Evolutionary conservation across 2,888 invertebrate genomes (phyloP).

Genomic region (Scotopteryx bipunctaria): DNA sequence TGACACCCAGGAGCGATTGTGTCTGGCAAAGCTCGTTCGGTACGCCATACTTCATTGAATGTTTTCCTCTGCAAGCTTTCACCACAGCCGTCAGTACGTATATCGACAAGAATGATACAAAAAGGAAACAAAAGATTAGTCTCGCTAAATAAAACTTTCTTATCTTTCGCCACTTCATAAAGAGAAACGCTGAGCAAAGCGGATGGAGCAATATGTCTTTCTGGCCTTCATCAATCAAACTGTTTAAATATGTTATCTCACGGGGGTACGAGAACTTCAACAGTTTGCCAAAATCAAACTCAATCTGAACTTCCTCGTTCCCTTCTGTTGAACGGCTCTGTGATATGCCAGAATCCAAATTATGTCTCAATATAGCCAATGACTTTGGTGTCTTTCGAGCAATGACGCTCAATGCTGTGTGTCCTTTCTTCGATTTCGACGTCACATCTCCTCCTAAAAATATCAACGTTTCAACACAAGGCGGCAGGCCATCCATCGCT

Average conservation of each 20-base stretch:
- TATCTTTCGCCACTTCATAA: slow-evolving; percentile 95
- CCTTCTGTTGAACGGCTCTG: slow-evolving; percentile 88
- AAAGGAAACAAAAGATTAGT: slow-evolving; percentile 90
- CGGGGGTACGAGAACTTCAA: slow-evolving; percentile 92
- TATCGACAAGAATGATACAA: slow-evolving; percentile 90
- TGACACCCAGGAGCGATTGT: slow-evolving; percentile 88
- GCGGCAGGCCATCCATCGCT: slow-evolving; percentile 91
- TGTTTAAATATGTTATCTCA: slow-evolving; percentile 93
- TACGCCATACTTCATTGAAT: slow-evolving; percentile 77
- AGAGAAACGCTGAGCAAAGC: slow-evolving; percentile 92
- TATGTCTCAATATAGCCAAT: slow-evolving; percentile 89
- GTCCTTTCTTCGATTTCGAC: slow-evolving; percentile 92
- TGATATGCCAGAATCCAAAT: slow-evolving; percentile 90
- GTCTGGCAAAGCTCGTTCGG: slow-evolving; percentile 88
- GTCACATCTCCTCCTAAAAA: slow-evolving; percentile 94
- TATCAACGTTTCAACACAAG: slow-evolving; percentile 92
- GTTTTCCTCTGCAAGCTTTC: slow-evolving; percentile 84
- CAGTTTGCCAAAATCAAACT: slow-evolving; percentile 91
- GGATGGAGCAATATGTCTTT: slow-evolving; percentile 94
- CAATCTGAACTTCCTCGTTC: slow-evolving; percentile 91
- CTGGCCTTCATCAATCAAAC: slow-evolving; percentile 94
- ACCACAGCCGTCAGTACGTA: slow-evolving; percentile 92
- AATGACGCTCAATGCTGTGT: slow-evolving; percentile 92
- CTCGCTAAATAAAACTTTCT: slow-evolving; percentile 93
- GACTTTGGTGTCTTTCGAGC: slow-evolving; percentile 93